Conservation (phyloP, 2,797 vertebrate species). For the Geotrypetes seraphini region DNA sequence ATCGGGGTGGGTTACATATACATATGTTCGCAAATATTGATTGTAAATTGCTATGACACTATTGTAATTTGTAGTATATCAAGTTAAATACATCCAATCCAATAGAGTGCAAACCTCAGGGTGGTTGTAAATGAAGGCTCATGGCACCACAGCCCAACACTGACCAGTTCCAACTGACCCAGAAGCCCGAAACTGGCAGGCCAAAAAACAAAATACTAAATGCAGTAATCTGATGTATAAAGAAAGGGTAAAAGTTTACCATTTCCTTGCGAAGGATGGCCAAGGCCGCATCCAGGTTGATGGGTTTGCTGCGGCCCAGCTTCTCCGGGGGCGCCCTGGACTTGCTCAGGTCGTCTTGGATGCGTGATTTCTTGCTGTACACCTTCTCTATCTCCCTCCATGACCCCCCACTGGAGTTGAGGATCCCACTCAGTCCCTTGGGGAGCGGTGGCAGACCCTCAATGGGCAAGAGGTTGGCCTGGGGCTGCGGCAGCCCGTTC, state of each 20-base stretch:
- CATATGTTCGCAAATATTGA: too few species aligned
- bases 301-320: slow-evolving; percentile 33
- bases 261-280: slow-evolving; percentile 68
- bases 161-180: too few species aligned
- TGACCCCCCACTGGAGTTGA: slow-evolving; percentile 65
- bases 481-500: slow-evolving; percentile 31
- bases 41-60: too few species aligned
- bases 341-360: slow-evolving; percentile 64
- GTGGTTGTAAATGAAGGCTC: too few species aligned
- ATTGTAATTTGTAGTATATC: too few species aligned
- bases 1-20: too few species aligned
- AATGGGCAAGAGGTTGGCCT: slow-evolving; percentile 22
- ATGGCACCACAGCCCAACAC: too few species aligned
- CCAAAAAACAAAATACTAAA: too few species aligned
- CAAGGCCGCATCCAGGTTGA: slow-evolving; percentile 61
- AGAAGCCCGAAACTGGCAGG: too few species aligned
- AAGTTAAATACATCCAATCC: too few species aligned
- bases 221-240: too few species aligned
- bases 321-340: slow-evolving; percentile 35
- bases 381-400: slow-evolving; percentile 66
- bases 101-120: too few species aligned
- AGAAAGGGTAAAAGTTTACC: slow-evolving; percentile 39
- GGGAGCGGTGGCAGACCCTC: slow-evolving; percentile 61
- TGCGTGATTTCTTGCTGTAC: slow-evolving; percentile 62
- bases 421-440: slow-evolving; percentile 63